Conservation (phyloP, 2,797 vertebrate genomes). For the Salmo trutta region DNA sequence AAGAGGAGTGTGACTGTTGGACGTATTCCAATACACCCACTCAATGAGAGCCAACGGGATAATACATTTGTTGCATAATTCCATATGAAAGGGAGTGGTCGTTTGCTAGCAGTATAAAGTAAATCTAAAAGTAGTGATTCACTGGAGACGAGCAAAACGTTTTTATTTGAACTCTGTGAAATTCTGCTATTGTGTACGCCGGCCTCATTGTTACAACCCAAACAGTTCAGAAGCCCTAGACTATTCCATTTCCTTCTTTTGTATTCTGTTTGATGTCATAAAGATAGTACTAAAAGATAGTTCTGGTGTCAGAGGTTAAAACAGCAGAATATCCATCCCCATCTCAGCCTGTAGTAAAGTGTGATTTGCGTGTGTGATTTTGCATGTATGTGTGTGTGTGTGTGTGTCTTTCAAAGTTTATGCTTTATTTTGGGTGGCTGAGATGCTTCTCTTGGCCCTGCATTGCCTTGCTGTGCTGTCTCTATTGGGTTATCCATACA, state of each 20-base stretch:
- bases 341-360: background rate
- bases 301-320: background rate
- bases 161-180: background rate
- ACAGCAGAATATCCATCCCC: background rate
- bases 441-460: background rate
- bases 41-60: background rate
- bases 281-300: constrained; percentile 14
- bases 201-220: background rate
- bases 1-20: background rate
- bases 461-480: constrained; percentile 41
- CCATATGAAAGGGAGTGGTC: background rate
- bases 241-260: constrained; percentile 11
- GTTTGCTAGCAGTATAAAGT: background rate
- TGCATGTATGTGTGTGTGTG: background rate
- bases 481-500: constrained; percentile 44
- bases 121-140: background rate
- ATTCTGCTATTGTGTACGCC: constrained; percentile 12
- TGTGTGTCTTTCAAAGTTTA: background rate
- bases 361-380: background rate
- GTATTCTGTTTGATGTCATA: constrained; percentile 15
- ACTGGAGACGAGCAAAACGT: background rate
- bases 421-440: background rate
- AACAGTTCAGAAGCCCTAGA: background rate
- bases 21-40: background rate
- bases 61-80: background rate